Base-by-base conservation (phyloP, 35 echinoderm and acorn worm species). In the Apostichopus californicus region DNA sequence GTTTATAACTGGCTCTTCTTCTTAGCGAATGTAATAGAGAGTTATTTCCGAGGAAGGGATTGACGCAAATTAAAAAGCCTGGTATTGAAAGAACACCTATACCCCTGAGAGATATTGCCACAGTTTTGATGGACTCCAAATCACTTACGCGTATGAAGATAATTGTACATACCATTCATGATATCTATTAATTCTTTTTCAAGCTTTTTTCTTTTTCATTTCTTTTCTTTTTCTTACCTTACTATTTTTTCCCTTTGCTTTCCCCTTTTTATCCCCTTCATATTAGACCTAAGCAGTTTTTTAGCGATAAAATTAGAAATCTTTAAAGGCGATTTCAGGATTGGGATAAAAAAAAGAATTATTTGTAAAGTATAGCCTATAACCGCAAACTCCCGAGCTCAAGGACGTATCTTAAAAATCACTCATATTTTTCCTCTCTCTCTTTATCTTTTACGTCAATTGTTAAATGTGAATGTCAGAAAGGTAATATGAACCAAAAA, bases 1-100 rank as follows among this genome's bases (percentile, higher is more conserved):
- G 58, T 61, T 61, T 61, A 61, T 61, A 61, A 61, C 7, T 61
- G 58, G 58, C 58, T 61, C 12, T 61, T 61, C 58, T 61, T 12
- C 58, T 46, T 46, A 46, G 58, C 8, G 58, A 12, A 61, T 12
- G 58, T 61, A 61, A 61, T 61, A 61, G 7, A 61, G 8, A 8
- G 58, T 61, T 61, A 18, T 75, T 68, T 68, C 17, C n/a, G 71
- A 75, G 15, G 14, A 18, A 75, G 6, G 6, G 71, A 75, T 18
- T 75, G 71, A 75, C 71, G 71, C 71, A 75, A 14, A 75, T 75
- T 75, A 20, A 75, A 75, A 75, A 20, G n/a, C 71, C 17, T 75
- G 71, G n/a, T 75, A 75, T 14, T 75, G n/a, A 46, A 46, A 46
- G 34, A 75, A 18, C 71, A n/a, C 71, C 7, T 75, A 75, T 75